Conservation (phyloP, 2,797 vertebrate genomes). For the Sebastes oblongus region DNA sequence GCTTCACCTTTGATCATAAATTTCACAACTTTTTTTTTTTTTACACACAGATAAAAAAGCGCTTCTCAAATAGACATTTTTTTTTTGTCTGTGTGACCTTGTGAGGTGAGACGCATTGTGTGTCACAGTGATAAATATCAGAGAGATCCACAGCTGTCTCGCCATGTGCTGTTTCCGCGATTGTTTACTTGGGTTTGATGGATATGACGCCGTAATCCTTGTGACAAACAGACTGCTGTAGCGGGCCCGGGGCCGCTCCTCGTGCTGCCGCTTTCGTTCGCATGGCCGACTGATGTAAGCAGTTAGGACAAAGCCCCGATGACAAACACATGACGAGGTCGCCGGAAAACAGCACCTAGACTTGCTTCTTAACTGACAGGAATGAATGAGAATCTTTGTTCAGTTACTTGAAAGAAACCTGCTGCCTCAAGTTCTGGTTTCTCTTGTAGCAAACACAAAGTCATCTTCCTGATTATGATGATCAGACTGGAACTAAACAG, state of each 20-base stretch:
- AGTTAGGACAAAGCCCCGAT: constrained; percentile 15
- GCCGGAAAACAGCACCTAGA: neutral
- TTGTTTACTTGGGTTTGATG: constrained; percentile 44
- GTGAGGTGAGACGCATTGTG: neutral
- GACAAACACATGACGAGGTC: constrained; percentile 41
- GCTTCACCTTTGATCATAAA: constrained; percentile 30
- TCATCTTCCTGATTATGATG: neutral
- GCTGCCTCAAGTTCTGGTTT: neutral
- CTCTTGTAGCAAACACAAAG: neutral
- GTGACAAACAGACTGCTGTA: constrained; percentile 25
- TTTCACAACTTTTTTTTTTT: constrained; percentile 7
- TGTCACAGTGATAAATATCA: constrained; percentile 15
- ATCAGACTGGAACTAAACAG: neutral
- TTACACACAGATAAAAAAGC: constrained; percentile 7
- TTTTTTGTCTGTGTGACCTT: constrained; percentile 5
- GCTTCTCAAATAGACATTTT: neutral
- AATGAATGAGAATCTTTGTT: constrained; percentile 30
- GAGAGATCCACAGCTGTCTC: constrained; percentile 20
- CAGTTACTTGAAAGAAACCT: neutral
- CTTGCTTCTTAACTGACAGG: neutral
- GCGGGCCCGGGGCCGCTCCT: constrained; percentile 2
- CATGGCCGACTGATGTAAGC: constrained; percentile 12
- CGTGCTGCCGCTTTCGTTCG: neutral
- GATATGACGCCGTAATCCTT: constrained; percentile 19
- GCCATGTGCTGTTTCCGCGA: constrained; percentile 5